Percentiles rank a stretch among this genome's conserved stretches.
Conservation (phyloP, 1,140 invertebrate genomes). For the Trichomalopsis sarcophagae region DNA sequence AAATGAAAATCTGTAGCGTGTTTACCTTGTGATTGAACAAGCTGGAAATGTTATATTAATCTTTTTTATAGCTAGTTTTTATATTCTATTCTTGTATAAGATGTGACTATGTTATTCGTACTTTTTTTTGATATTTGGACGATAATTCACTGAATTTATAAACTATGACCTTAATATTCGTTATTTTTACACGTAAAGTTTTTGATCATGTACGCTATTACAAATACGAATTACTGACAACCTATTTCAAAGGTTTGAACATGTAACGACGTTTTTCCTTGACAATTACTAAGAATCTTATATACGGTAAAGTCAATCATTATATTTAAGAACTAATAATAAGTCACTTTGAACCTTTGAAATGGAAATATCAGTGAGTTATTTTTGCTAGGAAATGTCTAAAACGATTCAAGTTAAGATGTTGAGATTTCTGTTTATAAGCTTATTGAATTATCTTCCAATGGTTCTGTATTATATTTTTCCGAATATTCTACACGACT, state of each 20-base stretch:
- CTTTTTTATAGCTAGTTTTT: constrained; percentile 49
- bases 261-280: not conserved
- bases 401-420: not conserved
- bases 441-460: constrained; percentile 35
- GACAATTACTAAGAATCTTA: not conserved
- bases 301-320: not conserved
- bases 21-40: constrained; percentile 44
- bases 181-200: not conserved
- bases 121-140: constrained; percentile 36
- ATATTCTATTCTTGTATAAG: constrained; percentile 46
- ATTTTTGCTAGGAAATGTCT: not conserved
- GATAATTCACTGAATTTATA: constrained; percentile 3
- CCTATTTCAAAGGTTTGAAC: not conserved
- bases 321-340: not conserved
- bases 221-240: not conserved
- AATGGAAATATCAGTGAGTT: not conserved
- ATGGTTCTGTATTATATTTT: constrained; percentile 3
- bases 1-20: constrained; percentile 36
- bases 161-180: not conserved
- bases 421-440: constrained; percentile 14
- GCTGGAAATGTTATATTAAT: constrained; percentile 48
- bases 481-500: constrained; percentile 19
- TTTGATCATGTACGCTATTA: not conserved
- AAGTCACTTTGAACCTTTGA: not conserved
- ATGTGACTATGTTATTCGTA: constrained; percentile 41